phyloP scores from a whole-genome alignment of 2,797 vertebrate species.

The Miopithecus talapoin region DNA sequence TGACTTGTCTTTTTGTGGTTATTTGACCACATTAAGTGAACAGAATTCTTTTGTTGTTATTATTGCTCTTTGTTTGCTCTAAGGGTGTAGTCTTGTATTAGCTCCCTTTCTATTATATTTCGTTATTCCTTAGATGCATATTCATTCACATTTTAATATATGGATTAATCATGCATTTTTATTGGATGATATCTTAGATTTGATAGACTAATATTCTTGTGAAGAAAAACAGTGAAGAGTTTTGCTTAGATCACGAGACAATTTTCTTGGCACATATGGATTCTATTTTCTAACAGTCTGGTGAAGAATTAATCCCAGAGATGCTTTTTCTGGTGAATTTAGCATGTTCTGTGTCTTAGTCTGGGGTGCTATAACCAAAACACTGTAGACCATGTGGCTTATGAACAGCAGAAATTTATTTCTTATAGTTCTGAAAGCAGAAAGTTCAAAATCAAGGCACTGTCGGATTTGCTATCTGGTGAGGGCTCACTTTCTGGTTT shows the following conservation, averaged over 20 bases:
- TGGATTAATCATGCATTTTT: neutral
- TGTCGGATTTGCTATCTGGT: too few relatives aligned
- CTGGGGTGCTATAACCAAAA: neutral
- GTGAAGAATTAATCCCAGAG: neutral
- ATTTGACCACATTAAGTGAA: neutral
- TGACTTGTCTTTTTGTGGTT: neutral
- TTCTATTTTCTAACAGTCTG: neutral
- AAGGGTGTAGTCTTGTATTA: neutral
- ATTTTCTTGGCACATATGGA: neutral
- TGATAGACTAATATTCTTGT: neutral
- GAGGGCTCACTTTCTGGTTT: neutral
- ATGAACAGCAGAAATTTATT: too few relatives aligned
- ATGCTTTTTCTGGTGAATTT: neutral
- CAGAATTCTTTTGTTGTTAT: neutral
- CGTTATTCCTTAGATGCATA: neutral
- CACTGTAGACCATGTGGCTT: neutral
- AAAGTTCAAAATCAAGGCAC: neutral
- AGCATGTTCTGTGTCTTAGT: neutral
- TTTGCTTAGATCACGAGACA: neutral
- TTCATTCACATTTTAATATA: neutral
- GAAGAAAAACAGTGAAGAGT: neutral
- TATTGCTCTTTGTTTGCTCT: neutral
- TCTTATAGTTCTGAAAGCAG: neutral
- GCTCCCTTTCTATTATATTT: neutral
- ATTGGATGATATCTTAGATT: neutral